Evolutionary conservation across 2,888 invertebrate species (phyloP), one percentile per base, ranked within the genome.

Genomic region (Sminthurinus aureus): DNA sequence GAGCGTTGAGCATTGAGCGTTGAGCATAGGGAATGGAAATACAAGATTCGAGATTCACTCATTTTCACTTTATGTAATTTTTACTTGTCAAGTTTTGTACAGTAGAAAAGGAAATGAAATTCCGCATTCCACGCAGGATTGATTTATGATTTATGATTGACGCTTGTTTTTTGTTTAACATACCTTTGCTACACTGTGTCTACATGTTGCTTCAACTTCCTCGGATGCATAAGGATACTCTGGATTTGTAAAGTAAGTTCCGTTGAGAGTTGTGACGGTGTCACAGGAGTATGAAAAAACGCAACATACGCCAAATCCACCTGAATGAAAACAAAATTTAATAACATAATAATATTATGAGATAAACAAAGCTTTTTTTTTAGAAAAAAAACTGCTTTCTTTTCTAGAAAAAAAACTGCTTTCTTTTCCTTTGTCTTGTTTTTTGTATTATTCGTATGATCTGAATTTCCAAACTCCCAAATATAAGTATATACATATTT

Each of bases 221-320:
- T 78, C 79, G 88, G 87, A 58, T 81, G 38, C 77, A 82, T 86
- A 81, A 4, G 88, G 88, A 75, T 81, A 88, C 81, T 92, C 93
- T 0, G 94, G 94, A 89, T 94, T 95, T 82, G 93, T 93, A 89
- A 96, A 95, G 91, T 95, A 95, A 0, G 93, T 93, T 80, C 93
- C 91, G 86, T 93, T 92, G 84, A 93, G 92, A 24, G 91, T 91
- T 0, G 94, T 93, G 3, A 91, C 91, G 4, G 92, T 93, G 12
- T 94, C 94, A 89, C 96, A 96, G 12, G 92, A 91, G 77, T 93
- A 92, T 88, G 93, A 92, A 90, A 93, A 93, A 85, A 94, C 92
- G 89, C 95, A 95, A 89, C 95, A 95, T 51, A 93, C 93, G 12
- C 94, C 95, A 89, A 93, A 94, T 11, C 94, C 95, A 89, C 93